A percentile compares a stretch with the other conserved stretches of the same genome.
Evolutionary conservation across 2,113 vertebrate species (phyloP).

Genomic region (Bucco capensis): DNA sequence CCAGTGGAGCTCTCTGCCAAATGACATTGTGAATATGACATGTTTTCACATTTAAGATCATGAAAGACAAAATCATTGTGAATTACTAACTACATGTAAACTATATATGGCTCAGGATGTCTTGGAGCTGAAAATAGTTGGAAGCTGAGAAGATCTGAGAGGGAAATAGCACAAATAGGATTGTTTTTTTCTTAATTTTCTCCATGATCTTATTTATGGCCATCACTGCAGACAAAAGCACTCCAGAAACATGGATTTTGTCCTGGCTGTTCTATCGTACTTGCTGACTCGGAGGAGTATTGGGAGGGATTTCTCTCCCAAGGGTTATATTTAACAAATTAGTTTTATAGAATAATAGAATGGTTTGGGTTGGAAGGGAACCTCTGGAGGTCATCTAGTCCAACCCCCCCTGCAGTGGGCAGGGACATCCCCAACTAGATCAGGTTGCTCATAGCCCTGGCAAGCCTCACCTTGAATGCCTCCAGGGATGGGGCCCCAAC

Average conservation of each 20-base stretch:
- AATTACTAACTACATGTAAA: not conserved
- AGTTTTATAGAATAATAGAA: too few species aligned
- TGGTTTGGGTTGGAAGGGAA: too few species aligned
- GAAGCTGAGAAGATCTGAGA: not conserved
- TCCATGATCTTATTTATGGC: not conserved
- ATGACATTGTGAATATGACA: not conserved
- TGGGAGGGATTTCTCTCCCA: not conserved
- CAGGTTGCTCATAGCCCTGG: too few species aligned
- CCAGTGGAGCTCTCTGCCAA: not conserved
- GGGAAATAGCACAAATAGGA: not conserved
- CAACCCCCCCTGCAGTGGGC: too few species aligned
- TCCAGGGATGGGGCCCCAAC: too few species aligned
- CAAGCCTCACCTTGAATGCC: too few species aligned
- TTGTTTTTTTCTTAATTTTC: not conserved
- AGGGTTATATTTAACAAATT: not conserved
- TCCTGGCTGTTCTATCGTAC: not conserved
- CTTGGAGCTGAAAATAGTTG: not conserved
- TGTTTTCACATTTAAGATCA: not conserved
- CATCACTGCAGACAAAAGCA: not conserved
- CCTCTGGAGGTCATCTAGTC: too few species aligned
- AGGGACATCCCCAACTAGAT: too few species aligned
- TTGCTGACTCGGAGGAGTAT: not conserved
- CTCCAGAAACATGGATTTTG: not conserved
- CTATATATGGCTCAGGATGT: not conserved
- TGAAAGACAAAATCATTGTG: slow-evolving; percentile 34